Evolutionary conservation across 2,888 invertebrate genomes (phyloP).

Genomic region (Melanostoma scalare): DNA sequence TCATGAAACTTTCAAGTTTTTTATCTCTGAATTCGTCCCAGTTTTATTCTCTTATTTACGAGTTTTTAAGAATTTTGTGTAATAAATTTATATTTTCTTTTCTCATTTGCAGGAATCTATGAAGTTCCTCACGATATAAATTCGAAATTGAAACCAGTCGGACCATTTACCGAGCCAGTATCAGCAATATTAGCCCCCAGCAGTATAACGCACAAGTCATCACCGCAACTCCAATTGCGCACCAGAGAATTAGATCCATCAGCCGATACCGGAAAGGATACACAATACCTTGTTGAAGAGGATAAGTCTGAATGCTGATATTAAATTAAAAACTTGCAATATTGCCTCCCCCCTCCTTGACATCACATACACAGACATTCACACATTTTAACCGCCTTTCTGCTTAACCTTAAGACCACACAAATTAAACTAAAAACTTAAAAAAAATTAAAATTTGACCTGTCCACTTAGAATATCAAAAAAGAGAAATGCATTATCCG

Average conservation of each 20-base stretch:
- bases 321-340: slow-evolving; percentile 76
- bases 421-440: not conserved
- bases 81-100: not conserved
- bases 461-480: slow-evolving; percentile 38
- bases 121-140: slow-evolving; percentile 89
- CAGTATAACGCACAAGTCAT: slow-evolving; percentile 90
- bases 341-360: slow-evolving; percentile 38
- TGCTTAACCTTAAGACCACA: slow-evolving; percentile 45
- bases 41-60: no score
- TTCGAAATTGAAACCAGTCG: slow-evolving; percentile 85
- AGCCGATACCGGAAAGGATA: slow-evolving; percentile 94
- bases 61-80: no score
- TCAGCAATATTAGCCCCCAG: slow-evolving; percentile 91
- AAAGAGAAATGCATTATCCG: slow-evolving; percentile 36
- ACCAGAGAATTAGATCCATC: slow-evolving; percentile 92
- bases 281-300: slow-evolving; percentile 94
- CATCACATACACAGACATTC: slow-evolving; percentile 48
- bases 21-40: no score
- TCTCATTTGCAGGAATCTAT: slow-evolving; percentile 86
- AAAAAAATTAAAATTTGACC: slow-evolving; percentile 22
- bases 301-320: slow-evolving; percentile 87
- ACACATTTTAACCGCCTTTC: slow-evolving; percentile 40
- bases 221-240: slow-evolving; percentile 88
- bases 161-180: slow-evolving; percentile 84
- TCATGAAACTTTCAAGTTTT: no score